phyloP scores from a whole-genome alignment of 2,888 invertebrate species.

The Hermaeophaga mercurialis region DNA sequence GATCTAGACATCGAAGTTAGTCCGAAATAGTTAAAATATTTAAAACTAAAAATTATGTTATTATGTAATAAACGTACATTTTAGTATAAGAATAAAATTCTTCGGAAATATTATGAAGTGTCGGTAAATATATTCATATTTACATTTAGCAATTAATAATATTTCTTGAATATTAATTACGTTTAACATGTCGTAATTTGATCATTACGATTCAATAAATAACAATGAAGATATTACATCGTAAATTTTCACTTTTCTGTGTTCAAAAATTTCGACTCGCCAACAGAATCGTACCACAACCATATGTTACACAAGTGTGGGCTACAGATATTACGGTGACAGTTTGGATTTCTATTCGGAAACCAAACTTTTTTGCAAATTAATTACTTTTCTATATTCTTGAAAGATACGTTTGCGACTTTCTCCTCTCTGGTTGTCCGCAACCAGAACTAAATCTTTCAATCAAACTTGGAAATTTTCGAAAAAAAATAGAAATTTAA shows the following conservation, averaged over 20 bases:
- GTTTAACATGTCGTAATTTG: too few relatives aligned
- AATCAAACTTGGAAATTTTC: too few relatives aligned
- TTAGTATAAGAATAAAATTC: too few relatives aligned
- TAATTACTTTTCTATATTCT: neutral
- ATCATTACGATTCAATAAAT: constrained; percentile 1
- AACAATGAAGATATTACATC: constrained; percentile 7
- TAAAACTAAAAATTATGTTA: too few relatives aligned
- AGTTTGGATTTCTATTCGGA: neutral
- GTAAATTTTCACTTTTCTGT: constrained; percentile 3
- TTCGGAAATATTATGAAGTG: too few relatives aligned
- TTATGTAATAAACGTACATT: too few relatives aligned
- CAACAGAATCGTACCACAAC: neutral
- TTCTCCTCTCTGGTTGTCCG: neutral
- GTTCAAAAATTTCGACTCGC: neutral
- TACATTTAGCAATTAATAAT: too few relatives aligned
- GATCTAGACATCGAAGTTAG: too few relatives aligned
- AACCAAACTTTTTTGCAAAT: neutral
- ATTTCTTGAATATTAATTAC: neutral
- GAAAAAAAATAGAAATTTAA: too few relatives aligned
- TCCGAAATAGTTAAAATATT: too few relatives aligned
- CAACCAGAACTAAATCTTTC: too few relatives aligned
- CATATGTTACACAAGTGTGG: constrained; percentile 5
- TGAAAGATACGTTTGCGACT: neutral
- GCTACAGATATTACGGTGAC: neutral
- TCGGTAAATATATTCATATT: too few relatives aligned